A percentile compares a stretch with the other conserved stretches of the same genome.
phyloP scores from a whole-genome alignment of 2,113 vertebrate genomes.

The Neogobius melanostomus region DNA sequence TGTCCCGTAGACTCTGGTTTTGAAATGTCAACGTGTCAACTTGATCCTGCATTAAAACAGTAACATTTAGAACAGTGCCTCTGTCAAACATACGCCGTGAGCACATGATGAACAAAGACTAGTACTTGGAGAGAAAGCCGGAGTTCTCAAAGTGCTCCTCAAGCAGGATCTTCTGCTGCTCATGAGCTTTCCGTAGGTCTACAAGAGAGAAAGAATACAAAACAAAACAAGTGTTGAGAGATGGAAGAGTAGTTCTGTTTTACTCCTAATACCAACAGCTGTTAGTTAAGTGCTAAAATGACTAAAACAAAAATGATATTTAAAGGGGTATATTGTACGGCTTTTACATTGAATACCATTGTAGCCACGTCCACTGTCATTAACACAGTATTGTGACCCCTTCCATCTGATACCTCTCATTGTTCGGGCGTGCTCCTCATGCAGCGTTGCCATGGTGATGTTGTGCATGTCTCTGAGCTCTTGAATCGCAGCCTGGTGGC shows the following conservation, averaged over 20 bases:
- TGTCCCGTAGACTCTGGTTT: slow-evolving; percentile 87
- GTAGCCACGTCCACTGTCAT: too few species aligned
- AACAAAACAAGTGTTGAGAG: neutral
- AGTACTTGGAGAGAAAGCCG: slow-evolving; percentile 87
- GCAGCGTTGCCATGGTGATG: slow-evolving; percentile 81
- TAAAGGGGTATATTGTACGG: too few species aligned
- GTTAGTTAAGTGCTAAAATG: too few species aligned
- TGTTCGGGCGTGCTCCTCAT: slow-evolving; percentile 86
- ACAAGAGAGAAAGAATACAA: neutral
- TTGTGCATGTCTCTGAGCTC: slow-evolving; percentile 87
- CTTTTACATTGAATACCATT: too few species aligned
- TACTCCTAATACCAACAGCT: too few species aligned
- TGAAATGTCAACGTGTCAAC: slow-evolving; percentile 95
- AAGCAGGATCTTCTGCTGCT: slow-evolving; percentile 86
- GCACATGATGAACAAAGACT: neutral
- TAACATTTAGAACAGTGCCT: neutral
- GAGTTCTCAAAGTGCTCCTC: slow-evolving; percentile 90
- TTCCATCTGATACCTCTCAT: slow-evolving; percentile 80
- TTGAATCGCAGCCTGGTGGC: slow-evolving; percentile 81
- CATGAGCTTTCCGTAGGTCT: slow-evolving; percentile 89
- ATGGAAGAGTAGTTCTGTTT: neutral
- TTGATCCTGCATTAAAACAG: slow-evolving; percentile 82
- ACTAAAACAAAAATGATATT: too few species aligned
- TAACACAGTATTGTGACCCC: neutral
- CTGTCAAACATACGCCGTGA: neutral